Evolutionary conservation across 2,797 vertebrate species (phyloP).

Genomic region (Vultur gryphus): DNA sequence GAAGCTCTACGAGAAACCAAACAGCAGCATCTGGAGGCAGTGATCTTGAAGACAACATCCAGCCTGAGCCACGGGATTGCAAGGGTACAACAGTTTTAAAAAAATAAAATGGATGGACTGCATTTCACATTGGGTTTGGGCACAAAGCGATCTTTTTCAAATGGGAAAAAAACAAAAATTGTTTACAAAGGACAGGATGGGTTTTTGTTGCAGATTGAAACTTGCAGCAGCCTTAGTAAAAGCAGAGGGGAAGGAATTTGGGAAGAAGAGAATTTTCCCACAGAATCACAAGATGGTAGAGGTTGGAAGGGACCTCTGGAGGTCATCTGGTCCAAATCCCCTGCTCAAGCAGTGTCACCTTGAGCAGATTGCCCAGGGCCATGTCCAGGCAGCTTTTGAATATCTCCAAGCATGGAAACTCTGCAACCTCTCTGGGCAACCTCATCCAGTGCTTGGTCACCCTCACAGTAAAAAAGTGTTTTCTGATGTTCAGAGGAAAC

Average conservation of each 20-base stretch:
- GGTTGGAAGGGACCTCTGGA: background rate
- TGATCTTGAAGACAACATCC: constrained; percentile 72
- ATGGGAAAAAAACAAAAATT: background rate
- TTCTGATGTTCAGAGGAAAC: background rate
- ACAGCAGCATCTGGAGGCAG: constrained; percentile 84
- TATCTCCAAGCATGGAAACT: background rate
- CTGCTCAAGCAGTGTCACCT: background rate
- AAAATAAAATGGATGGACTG: background rate
- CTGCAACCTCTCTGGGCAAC: background rate
- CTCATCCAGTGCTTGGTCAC: background rate
- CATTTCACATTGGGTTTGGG: background rate
- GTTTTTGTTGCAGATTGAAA: background rate
- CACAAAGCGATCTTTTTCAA: background rate
- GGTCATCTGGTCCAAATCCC: background rate
- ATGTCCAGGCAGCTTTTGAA: background rate
- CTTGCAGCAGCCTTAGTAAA: background rate
- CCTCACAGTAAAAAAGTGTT: background rate
- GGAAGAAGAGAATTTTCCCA: background rate
- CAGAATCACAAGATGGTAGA: background rate
- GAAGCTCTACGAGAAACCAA: constrained; percentile 84
- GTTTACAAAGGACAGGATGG: background rate
- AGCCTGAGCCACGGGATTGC: background rate
- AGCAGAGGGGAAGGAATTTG: background rate
- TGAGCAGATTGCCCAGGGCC: background rate
- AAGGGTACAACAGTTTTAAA: constrained; percentile 30